phyloP scores from a whole-genome alignment of 1,140 invertebrate species.

The Phenacoccus solenopsis region DNA sequence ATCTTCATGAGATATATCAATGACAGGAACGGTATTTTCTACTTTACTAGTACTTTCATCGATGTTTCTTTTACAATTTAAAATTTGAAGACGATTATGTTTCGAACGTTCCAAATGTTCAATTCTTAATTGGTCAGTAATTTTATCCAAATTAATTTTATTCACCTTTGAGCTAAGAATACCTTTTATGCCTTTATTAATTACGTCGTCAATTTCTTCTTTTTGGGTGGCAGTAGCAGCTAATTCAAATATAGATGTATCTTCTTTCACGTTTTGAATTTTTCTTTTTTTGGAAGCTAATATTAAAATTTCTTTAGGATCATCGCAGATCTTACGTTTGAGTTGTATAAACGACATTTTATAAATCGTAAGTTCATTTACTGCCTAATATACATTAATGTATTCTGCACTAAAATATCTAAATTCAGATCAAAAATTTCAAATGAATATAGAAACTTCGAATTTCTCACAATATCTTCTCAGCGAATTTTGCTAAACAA shows the following conservation, averaged over 20 bases:
- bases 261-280: neutral
- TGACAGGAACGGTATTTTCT: neutral
- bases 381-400: neutral
- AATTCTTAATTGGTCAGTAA: neutral
- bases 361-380: too few relatives aligned
- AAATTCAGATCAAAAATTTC: neutral
- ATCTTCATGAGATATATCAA: neutral
- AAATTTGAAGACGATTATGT: neutral
- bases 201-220: neutral
- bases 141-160: neutral
- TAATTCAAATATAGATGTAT: neutral
- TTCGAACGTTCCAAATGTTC: neutral
- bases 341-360: constrained; percentile 5
- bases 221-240: neutral
- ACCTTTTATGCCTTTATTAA: neutral
- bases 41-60: neutral
- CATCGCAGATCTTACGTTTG: neutral
- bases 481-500: too few relatives aligned
- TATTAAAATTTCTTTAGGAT: neutral
- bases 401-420: neutral
- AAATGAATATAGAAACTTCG: too few relatives aligned
- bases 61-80: neutral
- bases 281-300: neutral
- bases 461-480: too few relatives aligned
- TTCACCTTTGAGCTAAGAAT: neutral